phyloP scores from a whole-genome alignment of 2,797 vertebrate species.

The Emydoidea blandingii region DNA sequence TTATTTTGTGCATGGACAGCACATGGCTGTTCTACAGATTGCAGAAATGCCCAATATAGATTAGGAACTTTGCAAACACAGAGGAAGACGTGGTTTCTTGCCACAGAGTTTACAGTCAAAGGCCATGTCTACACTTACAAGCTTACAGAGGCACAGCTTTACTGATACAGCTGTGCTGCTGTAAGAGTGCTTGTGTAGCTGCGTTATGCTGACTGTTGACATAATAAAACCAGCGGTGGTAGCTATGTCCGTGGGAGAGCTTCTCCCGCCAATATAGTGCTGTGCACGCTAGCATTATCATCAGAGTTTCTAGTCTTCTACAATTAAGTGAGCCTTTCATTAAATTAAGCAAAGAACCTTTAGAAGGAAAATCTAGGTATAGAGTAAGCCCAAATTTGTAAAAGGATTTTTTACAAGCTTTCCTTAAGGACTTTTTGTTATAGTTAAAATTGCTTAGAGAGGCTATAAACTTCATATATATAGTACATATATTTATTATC shows the following conservation, averaged over 20 bases:
- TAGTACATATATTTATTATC: slow-evolving; percentile 1
- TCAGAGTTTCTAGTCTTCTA: slow-evolving; percentile 39
- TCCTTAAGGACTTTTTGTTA: not conserved
- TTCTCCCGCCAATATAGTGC: no score
- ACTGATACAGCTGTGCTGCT: no score
- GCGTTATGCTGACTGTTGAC: no score
- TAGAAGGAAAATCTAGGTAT: not conserved
- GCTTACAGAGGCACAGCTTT: no score
- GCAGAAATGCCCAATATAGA: not conserved
- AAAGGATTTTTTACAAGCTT: not conserved
- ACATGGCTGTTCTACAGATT: not conserved
- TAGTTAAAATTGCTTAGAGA: not conserved
- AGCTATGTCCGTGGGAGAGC: no score
- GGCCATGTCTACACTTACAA: no score
- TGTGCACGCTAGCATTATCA: not conserved
- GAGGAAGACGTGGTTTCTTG: slow-evolving; percentile 9
- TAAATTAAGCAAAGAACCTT: slow-evolving; percentile 11
- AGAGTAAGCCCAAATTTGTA: not conserved
- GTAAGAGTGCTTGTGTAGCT: no score
- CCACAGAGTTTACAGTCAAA: slow-evolving; percentile 1
- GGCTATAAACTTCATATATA: not conserved
- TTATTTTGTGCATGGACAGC: not conserved
- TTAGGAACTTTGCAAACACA: not conserved
- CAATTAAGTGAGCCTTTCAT: slow-evolving; percentile 24
- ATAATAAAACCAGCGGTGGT: no score